Evolutionary conservation across 2,113 vertebrate genomes (phyloP).

Genomic region (Elephantulus edwardii): DNA sequence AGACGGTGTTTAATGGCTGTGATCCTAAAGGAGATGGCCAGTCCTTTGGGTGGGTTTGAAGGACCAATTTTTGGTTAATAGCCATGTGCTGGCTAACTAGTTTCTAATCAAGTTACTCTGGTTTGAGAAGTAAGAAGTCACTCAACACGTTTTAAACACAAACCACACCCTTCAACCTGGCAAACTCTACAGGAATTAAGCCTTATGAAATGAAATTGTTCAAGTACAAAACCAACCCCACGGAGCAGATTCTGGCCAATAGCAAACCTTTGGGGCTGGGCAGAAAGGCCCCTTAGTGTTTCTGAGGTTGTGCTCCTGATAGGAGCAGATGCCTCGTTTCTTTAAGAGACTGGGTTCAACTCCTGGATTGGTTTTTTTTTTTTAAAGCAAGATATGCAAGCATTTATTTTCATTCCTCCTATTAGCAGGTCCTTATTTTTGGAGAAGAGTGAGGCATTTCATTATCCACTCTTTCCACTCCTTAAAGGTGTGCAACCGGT

Average conservation of each 20-base stretch:
- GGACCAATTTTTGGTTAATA: neutral
- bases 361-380: no score
- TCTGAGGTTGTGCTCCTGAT: no score
- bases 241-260: no score
- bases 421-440: constrained; percentile 34
- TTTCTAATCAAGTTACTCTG: neutral
- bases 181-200: neutral
- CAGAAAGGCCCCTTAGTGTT: no score
- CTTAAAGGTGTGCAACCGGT: constrained; percentile 82
- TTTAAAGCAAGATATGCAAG: neutral
- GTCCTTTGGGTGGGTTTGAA: no score
- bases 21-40: neutral
- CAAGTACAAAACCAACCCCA: neutral
- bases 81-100: neutral
- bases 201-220: neutral
- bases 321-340: no score
- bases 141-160: neutral
- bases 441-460: constrained; percentile 78
- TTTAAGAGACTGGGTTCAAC: no score
- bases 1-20: neutral
- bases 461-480: constrained; percentile 80
- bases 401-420: constrained; percentile 22
- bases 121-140: neutral
- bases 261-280: no score
- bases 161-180: neutral